A percentile compares a stretch with the other conserved stretches of the same genome.
Evolutionary conservation across 2,113 vertebrate genomes (phyloP).

Genomic region (Leiothrix lutea): DNA sequence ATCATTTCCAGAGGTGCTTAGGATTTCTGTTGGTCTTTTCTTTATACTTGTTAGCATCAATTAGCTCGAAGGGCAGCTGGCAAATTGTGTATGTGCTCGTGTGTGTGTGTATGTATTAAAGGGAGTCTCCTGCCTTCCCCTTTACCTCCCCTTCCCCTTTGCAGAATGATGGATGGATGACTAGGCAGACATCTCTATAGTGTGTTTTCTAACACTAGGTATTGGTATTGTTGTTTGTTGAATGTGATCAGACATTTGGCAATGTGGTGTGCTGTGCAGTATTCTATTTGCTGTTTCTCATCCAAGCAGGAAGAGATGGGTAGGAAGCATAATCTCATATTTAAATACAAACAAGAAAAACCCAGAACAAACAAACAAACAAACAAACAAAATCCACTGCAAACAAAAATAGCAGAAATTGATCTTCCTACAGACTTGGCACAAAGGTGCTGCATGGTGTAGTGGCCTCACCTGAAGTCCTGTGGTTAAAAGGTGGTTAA

Average conservation of each 20-base stretch:
- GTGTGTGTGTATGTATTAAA: background rate
- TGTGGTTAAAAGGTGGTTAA: background rate
- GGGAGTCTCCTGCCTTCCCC: background rate
- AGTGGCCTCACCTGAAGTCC: background rate
- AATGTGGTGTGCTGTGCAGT: background rate
- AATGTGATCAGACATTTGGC: background rate
- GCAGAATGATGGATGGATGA: background rate
- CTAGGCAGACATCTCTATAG: background rate
- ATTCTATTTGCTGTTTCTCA: background rate
- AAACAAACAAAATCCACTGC: background rate
- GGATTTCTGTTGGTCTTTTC: background rate
- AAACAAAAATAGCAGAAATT: background rate
- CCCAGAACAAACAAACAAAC: background rate
- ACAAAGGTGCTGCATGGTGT: background rate
- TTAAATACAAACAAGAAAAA: background rate
- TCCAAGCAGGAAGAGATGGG: background rate
- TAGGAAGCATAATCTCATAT: background rate
- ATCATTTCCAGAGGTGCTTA: background rate
- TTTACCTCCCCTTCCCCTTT: background rate
- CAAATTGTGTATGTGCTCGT: background rate
- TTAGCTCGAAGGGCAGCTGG: rapidly evolving
- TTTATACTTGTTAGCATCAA: background rate
- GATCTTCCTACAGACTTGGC: rapidly evolving
- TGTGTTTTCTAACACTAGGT: background rate
- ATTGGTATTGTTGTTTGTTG: background rate